These are phyloP conservation scores for Cephus pygmeus DNA, from an alignment of 2,888 invertebrate species.

Conservation along the genomic window DNA sequence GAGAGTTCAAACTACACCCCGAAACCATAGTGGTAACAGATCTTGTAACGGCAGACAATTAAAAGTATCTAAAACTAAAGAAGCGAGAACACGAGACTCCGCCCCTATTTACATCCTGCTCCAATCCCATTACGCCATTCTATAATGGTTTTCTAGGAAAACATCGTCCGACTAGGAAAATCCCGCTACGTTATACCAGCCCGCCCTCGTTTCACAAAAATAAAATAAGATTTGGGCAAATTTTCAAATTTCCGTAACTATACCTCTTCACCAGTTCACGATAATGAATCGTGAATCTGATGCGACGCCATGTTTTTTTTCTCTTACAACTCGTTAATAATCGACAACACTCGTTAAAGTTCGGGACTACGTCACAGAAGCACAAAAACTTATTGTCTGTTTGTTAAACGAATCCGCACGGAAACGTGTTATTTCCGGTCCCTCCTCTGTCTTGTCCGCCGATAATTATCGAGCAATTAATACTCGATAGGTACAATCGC, in stretches of 20 bases:
- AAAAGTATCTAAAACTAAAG: not conserved
- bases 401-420: not conserved
- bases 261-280: not conserved
- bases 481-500: not conserved
- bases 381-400: not conserved
- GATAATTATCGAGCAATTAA: not conserved
- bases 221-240: not conserved
- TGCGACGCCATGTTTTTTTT: not conserved
- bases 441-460: not conserved
- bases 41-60: not conserved
- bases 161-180: not conserved
- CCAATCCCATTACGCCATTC: not conserved
- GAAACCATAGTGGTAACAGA: not conserved
- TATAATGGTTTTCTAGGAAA: not conserved
- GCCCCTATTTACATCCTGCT: not conserved
- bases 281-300: not conserved
- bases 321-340: not conserved
- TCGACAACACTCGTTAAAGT: not conserved
- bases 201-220: not conserved
- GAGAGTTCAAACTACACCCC: not conserved
- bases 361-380: not conserved
- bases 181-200: not conserved
- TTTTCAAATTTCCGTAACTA: not conserved
- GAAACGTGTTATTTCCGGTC: not conserved
- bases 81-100: not conserved